Percentiles rank a stretch among this genome's conserved stretches.
phyloP scores from a whole-genome alignment of 2,888 invertebrate species.

The Acheta domesticus region DNA sequence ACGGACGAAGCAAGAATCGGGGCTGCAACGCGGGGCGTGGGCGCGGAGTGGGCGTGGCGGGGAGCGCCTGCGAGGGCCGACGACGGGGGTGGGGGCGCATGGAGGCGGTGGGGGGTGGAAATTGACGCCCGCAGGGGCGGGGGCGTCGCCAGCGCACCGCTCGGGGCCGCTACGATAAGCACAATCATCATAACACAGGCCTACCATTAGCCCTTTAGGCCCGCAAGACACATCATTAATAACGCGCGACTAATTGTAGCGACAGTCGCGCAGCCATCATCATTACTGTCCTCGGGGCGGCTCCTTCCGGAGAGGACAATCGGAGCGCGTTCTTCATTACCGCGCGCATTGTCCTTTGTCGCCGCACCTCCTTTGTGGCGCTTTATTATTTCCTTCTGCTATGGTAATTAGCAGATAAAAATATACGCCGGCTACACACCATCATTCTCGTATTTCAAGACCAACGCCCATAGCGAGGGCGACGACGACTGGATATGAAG shows the following conservation, averaged over 20 bases:
- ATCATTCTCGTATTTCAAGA: constrained; percentile 3
- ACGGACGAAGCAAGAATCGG: too few species aligned
- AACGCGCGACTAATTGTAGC: constrained; percentile 24
- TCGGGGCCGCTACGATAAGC: background rate
- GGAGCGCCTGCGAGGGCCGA: background rate
- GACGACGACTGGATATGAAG: background rate
- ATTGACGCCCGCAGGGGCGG: background rate
- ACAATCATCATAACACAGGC: constrained; percentile 12
- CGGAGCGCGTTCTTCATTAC: constrained; percentile 12
- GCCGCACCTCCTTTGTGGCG: background rate
- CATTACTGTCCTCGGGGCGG: constrained; percentile 24
- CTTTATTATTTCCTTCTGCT: constrained; percentile 21
- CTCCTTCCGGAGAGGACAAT: constrained; percentile 21
- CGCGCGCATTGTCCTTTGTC: constrained; percentile 9
- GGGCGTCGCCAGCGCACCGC: background rate
- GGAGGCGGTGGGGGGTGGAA: background rate
- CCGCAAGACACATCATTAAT: constrained; percentile 26
- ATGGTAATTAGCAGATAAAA: constrained; percentile 33
- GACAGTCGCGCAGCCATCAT: constrained; percentile 25
- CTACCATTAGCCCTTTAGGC: constrained; percentile 19
- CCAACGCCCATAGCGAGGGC: constrained; percentile 28
- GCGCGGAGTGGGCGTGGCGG: background rate
- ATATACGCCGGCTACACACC: constrained; percentile 20
- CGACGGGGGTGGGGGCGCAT: background rate
- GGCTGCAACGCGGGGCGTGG: too few species aligned